Evolutionary conservation across 2,113 vertebrate genomes (phyloP).

Genomic region (Oncorhynchus clarkii): DNA sequence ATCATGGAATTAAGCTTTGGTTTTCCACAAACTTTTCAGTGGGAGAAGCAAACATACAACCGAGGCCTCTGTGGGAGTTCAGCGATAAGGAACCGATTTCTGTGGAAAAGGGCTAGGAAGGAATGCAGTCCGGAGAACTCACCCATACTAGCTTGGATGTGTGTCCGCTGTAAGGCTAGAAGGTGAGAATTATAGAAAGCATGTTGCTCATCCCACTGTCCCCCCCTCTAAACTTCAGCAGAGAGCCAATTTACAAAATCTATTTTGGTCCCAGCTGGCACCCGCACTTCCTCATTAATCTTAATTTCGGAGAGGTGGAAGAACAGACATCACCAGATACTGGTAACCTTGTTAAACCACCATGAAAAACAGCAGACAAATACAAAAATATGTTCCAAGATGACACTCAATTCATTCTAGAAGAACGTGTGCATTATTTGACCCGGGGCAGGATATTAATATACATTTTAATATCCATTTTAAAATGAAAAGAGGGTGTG

Average conservation of each 20-base stretch:
- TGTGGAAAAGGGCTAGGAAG: too few relatives aligned
- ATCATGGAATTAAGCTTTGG: too few relatives aligned
- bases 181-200: too few relatives aligned
- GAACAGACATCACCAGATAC: neutral
- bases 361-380: neutral
- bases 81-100: too few relatives aligned
- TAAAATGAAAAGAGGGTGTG: neutral
- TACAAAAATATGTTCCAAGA: too few relatives aligned
- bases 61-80: too few relatives aligned
- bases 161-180: neutral
- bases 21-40: too few relatives aligned
- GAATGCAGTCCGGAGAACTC: too few relatives aligned
- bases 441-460: neutral
- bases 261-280: constrained; percentile 8
- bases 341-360: neutral
- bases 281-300: constrained; percentile 1
- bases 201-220: neutral
- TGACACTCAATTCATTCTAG: neutral
- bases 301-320: neutral
- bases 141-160: neutral
- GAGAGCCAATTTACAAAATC: neutral
- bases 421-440: neutral
- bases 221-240: neutral
- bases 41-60: too few relatives aligned
- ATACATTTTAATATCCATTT: neutral